Base-by-base conservation (phyloP, 2,888 invertebrate genomes). In the Parasteatoda lunata region DNA sequence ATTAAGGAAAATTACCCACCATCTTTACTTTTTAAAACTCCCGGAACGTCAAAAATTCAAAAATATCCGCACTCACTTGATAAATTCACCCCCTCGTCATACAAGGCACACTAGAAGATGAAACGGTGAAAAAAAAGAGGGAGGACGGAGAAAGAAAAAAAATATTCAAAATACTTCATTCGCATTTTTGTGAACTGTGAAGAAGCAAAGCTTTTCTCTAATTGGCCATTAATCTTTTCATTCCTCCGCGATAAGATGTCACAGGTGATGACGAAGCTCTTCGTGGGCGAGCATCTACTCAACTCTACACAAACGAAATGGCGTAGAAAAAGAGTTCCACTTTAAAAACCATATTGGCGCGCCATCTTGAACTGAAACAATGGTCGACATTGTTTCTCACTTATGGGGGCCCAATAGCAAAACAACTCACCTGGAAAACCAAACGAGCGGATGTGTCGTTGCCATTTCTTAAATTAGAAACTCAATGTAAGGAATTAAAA, bases 191-290 rank as follows among this genome's bases (percentile, higher is more conserved):
- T 30, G n/a, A 59, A 59, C 9, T 59, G 59, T 13, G n/a, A n/a
- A 59, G n/a, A 59, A 59, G 59, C 59, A 59, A 30, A 59, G 59
- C 69, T 47, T 8, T 15, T 65, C 59, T 48, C 75, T 82, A 82
- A 82, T 82, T 82, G 81, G 81, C 69, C 81, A 69, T 82, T 82
- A 82, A 82, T 82, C 81, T 75, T 59, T 54, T 48, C 68, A 75
- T 82, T 82, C 81, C 75, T 54, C 48, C 68, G 69, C 69, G 80
- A 72, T 77, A 77, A 77, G 69, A 77, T 77, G n/a, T 80, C 72
- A 45, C 73, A 73, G 72, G 69, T 76, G 81, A 82, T 75, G 81
- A 76, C 54, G 65, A 51, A 73, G 81, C 81, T 8, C 81, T 68
- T 81, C 81, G 81, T 81, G 81, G 81, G 81, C 73, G 81, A 81